A percentile compares a stretch with the other conserved stretches of the same genome.
Conservation (phyloP, 2,113 vertebrate genomes). For the Trochalopteron elliotii region DNA sequence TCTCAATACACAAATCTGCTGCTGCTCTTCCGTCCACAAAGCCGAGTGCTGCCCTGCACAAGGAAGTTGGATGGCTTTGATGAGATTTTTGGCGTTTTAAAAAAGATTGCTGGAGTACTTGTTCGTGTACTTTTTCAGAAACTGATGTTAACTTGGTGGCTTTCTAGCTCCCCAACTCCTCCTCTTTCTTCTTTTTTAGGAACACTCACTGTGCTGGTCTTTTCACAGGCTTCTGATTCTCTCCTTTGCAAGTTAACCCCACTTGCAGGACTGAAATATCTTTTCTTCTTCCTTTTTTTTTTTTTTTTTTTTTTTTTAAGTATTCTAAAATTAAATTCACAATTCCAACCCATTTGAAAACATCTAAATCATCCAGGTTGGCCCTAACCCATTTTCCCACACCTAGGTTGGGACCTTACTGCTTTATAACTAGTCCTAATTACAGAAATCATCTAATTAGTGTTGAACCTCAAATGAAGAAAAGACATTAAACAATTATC, state of each 20-base stretch:
- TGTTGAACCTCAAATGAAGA: background rate
- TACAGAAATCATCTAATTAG: slow-evolving; percentile 46
- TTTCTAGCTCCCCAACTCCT: background rate
- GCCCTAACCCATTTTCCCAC: slow-evolving; percentile 3
- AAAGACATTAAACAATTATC: slow-evolving; percentile 17
- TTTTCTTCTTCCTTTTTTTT: background rate
- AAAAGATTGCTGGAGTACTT: background rate
- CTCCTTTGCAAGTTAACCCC: background rate
- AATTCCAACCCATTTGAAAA: background rate
- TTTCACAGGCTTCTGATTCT: background rate
- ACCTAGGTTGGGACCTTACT: background rate
- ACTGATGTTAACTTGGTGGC: background rate
- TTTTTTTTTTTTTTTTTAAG: background rate
- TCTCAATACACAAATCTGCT: background rate
- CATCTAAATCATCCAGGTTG: background rate
- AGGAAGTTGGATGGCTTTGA: background rate
- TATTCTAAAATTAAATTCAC: slow-evolving; percentile 12
- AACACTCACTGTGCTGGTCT: background rate
- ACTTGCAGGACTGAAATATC: background rate
- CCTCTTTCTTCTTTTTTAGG: background rate
- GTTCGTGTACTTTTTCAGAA: background rate
- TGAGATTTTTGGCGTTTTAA: background rate
- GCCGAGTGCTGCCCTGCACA: background rate
- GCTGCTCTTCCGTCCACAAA: background rate
- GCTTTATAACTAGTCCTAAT: slow-evolving; percentile 31